A percentile compares a stretch with the other conserved stretches of the same genome.
Conservation (phyloP, 2,888 invertebrate genomes). For the Elysia crispata region DNA sequence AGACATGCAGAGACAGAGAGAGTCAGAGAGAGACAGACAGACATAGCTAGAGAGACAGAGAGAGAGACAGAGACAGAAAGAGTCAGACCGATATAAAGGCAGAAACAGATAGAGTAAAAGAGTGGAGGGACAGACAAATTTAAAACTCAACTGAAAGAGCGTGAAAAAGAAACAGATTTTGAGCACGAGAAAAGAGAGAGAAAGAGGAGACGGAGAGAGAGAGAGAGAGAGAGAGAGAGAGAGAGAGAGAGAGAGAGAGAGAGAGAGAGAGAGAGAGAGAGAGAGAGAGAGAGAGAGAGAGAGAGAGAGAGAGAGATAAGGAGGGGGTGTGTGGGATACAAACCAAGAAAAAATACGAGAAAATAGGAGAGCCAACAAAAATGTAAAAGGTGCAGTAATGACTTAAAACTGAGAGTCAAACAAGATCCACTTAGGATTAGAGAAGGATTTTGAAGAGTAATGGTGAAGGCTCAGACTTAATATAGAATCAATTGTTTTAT, state of each 20-base stretch:
- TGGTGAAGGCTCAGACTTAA: too few relatives aligned
- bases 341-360: too few relatives aligned
- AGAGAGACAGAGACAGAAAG: neutral
- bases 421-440: too few relatives aligned
- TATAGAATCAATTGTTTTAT: too few relatives aligned
- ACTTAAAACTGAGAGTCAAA: too few relatives aligned
- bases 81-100: neutral
- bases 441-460: too few relatives aligned
- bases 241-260: neutral
- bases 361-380: too few relatives aligned
- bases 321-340: neutral
- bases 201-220: slow-evolving; percentile 21
- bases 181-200: neutral
- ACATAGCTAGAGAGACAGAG: neutral
- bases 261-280: too few relatives aligned
- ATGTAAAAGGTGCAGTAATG: too few relatives aligned
- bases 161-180: slow-evolving; percentile 6
- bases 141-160: slow-evolving; percentile 2
- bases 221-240: slow-evolving; percentile 26
- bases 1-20: neutral
- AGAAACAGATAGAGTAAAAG: neutral
- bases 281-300: too few relatives aligned
- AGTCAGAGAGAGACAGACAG: neutral
- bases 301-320: neutral
- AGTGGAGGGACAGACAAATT: slow-evolving; percentile 16